Base-by-base conservation (phyloP, 2,113 vertebrate species). In the Vanacampus margaritifer region DNA sequence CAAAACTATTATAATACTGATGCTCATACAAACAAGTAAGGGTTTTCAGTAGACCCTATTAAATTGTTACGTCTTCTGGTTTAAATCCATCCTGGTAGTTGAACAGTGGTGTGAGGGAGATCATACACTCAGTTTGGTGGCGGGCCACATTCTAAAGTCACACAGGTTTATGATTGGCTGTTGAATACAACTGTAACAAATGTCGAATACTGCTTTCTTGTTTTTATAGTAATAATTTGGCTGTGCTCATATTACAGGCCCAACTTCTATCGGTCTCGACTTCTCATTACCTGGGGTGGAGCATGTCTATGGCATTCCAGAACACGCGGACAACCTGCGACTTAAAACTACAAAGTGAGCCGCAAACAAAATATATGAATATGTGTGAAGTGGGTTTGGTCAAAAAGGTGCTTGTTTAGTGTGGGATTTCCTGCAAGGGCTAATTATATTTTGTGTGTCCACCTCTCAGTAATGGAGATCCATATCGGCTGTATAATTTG, bases 251-350 rank as follows among this genome's bases (percentile, higher is more conserved):
- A 45, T 74, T 58, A 0, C 82, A 97, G 95, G 95, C 24, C 95
- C 95, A 28, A 90, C 90, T 0, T 94, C 96, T 5, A 73, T 98
- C 65, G 94, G 96, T 71, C 89, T 98, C 79, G 96, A 97, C 75
- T 96, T 98, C 72, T 97, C 95, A 0, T 76, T 96, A 62, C 96
- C 96, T 0, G 94, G 94, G 3, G 93, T 98, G 36, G 95, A 96
- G 59, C 92, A 97, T 1, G 93, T 98, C 0, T 98, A 96, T 3
- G 96, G 96, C n/a, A 96, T 98, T 71, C 96, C 96, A 0, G 96
- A 97, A 80, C 96, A 98, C 1, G 95, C 93, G 1, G 96, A 98
- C 13, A 90, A 35, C 43, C 89, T 97, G 51, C 89, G 91, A 60
- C 93, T 98, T 3, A 94, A 93, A 83, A 94, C 92, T 68, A 97